Evolutionary conservation across 2,888 invertebrate species (phyloP).

Genomic region (Tachina fera): DNA sequence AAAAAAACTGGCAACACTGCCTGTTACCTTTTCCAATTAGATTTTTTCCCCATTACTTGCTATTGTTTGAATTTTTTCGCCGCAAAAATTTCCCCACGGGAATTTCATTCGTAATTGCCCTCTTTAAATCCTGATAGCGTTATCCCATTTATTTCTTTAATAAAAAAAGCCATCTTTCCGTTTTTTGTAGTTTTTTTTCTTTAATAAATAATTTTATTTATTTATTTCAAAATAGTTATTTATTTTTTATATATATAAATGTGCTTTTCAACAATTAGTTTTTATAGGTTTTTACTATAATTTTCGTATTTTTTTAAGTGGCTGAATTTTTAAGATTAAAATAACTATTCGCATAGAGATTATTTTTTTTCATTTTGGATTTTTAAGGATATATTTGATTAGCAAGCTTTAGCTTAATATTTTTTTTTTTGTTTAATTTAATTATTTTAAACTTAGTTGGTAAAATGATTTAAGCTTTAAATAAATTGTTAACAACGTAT

Average conservation of each 20-base stretch:
- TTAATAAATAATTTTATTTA: constrained; percentile 60
- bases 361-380: constrained; percentile 26
- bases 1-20: no score
- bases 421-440: constrained; percentile 10
- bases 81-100: no score
- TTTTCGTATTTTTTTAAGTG: constrained; percentile 55
- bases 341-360: constrained; percentile 11
- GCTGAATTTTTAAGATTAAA: constrained; percentile 17
- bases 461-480: constrained; percentile 57
- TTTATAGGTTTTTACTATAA: constrained; percentile 27
- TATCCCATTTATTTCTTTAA: neutral
- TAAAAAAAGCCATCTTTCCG: neutral
- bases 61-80: no score
- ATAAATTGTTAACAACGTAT: constrained; percentile 35
- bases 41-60: no score
- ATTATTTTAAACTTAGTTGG: constrained; percentile 52
- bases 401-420: constrained; percentile 51
- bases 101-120: no score
- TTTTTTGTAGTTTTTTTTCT: constrained; percentile 24
- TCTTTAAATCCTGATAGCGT: no score
- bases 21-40: no score
- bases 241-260: constrained; percentile 41
- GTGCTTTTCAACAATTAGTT: constrained; percentile 61
- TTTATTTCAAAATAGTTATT: constrained; percentile 48
- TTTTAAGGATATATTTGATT: constrained; percentile 45